These are phyloP conservation scores for Allobates femoralis DNA, from an alignment of 2,797 vertebrate species.

Conservation along the genomic window DNA sequence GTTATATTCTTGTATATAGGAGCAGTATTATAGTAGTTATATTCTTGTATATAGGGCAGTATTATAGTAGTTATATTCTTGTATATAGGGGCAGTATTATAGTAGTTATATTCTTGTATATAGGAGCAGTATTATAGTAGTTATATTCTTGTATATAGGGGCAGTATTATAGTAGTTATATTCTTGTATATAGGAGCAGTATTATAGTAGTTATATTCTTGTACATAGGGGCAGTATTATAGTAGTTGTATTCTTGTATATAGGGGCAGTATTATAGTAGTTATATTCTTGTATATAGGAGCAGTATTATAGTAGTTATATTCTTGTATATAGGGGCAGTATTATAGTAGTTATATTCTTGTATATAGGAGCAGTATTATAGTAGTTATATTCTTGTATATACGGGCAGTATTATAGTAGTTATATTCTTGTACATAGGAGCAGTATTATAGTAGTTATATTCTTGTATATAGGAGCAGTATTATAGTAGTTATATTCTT, in stretches of 20 bases:
- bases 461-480: neutral
- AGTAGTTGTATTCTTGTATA: conserved; percentile 1
- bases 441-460: conserved; percentile 3
- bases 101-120: neutral
- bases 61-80: conserved; percentile 8
- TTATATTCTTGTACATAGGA: neutral
- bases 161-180: conserved; percentile 6
- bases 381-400: neutral
- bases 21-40: neutral
- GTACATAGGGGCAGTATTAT: neutral
- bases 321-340: neutral
- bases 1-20: neutral
- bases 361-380: conserved; percentile 5
- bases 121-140: conserved; percentile 4
- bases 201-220: conserved; percentile 3
- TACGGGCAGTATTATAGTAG: neutral
- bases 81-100: neutral
- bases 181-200: neutral
- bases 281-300: neutral
- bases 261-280: neutral
- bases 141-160: neutral
- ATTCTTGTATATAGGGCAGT: neutral
- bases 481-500: conserved; percentile 1
- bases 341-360: conserved; percentile 1
- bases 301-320: conserved; percentile 4